Evolutionary conservation across 2,888 invertebrate species (phyloP).

Genomic region (Drosophila falleni): DNA sequence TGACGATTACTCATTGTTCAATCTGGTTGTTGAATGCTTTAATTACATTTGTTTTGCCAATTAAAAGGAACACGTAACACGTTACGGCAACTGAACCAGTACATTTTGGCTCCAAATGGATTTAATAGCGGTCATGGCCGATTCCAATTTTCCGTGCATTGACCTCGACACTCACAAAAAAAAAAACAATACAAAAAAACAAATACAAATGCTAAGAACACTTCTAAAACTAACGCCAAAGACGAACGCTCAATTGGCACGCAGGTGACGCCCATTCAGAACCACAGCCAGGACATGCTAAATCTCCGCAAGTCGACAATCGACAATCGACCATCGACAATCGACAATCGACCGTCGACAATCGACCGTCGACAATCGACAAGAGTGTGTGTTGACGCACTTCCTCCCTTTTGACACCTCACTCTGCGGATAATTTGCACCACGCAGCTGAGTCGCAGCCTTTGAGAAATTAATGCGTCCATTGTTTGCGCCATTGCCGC

Average conservation of each 20-base stretch:
- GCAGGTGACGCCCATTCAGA: conserved; percentile 49
- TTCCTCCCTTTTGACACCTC: conserved; percentile 9
- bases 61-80: conserved; percentile 66
- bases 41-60: conserved; percentile 76
- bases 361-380: background rate
- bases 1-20: conserved; percentile 69
- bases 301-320: conserved; percentile 51
- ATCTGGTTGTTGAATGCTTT: conserved; percentile 70
- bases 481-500: conserved; percentile 58
- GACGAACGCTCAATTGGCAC: conserved; percentile 65
- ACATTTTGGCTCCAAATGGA: background rate
- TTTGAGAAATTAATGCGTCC: conserved; percentile 67
- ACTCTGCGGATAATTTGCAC: conserved; percentile 34
- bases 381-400: conserved; percentile 56
- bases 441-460: conserved; percentile 57
- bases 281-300: conserved; percentile 23
- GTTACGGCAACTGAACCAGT: conserved; percentile 16
- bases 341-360: conserved; percentile 18
- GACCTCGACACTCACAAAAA: conserved; percentile 43
- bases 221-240: conserved; percentile 25
- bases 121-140: conserved; percentile 16
- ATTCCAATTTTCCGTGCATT: conserved; percentile 63
- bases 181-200: background rate
- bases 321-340: conserved; percentile 4
- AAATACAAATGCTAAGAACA: conserved; percentile 23